These are phyloP conservation scores for Isaurus tuberculatus DNA, from an alignment of 92 coral and sea anemone species.

Conservation along the genomic window DNA sequence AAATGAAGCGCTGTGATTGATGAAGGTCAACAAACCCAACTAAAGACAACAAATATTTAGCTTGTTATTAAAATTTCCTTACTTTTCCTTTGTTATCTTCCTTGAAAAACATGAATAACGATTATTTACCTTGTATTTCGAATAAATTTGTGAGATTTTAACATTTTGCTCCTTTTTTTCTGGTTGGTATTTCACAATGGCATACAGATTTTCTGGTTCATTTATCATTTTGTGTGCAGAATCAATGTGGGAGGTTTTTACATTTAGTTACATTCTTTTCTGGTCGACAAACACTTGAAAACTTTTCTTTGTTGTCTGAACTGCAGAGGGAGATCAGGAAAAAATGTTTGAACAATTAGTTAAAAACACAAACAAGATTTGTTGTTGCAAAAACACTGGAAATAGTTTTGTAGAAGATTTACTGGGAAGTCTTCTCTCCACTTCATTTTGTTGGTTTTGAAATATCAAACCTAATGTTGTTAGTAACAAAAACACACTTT, in stretches of 20 bases:
- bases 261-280: not conserved
- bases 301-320: conserved; percentile 19
- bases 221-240: too few species aligned
- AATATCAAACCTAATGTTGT: not conserved
- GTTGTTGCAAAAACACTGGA: conserved; percentile 11
- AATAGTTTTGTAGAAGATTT: not conserved
- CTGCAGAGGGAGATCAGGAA: conserved; percentile 8
- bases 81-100: not conserved
- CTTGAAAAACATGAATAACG: not conserved
- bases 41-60: not conserved
- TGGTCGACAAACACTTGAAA: conserved; percentile 18
- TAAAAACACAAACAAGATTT: conserved; percentile 23
- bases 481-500: not conserved
- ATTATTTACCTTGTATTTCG: too few species aligned
- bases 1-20: not conserved
- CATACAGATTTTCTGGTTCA: too few species aligned
- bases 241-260: conserved; percentile 26
- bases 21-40: not conserved
- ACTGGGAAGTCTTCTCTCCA: not conserved
- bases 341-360: not conserved
- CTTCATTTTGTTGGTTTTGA: not conserved
- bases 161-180: too few species aligned
- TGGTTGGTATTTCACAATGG: too few species aligned
- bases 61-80: too few species aligned
- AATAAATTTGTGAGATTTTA: too few species aligned